Percentiles rank a stretch among this genome's conserved stretches.
Conservation (phyloP, 2,888 invertebrate species). For the Germaria angustata region DNA sequence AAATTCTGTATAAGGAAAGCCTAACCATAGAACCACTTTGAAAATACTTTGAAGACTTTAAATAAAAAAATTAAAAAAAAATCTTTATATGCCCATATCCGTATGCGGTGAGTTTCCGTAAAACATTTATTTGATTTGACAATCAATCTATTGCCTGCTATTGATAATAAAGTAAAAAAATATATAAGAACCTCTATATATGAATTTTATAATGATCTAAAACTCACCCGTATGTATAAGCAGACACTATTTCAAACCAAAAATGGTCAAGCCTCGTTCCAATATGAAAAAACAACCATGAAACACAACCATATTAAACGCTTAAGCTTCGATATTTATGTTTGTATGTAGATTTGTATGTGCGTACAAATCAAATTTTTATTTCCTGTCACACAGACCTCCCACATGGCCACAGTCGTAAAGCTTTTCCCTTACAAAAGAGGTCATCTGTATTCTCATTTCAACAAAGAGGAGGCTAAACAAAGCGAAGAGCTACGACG, state of each 20-base stretch:
- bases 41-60: too few species aligned
- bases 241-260: neutral
- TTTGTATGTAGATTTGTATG: too few species aligned
- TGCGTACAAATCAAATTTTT: conserved; percentile 7
- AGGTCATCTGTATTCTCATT: conserved; percentile 35
- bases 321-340: neutral
- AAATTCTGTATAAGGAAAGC: too few species aligned
- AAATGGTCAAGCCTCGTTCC: conserved; percentile 11
- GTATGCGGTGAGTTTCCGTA: too few species aligned
- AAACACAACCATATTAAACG: neutral
- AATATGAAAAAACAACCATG: neutral
- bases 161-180: neutral
- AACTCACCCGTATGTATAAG: neutral
- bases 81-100: too few species aligned
- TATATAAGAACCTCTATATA: neutral
- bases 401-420: conserved; percentile 31
- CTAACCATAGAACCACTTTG: too few species aligned
- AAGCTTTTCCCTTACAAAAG: conserved; percentile 42
- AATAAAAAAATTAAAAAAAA: too few species aligned
- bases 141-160: too few species aligned
- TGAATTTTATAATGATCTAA: neutral
- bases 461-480: neutral
- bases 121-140: too few species aligned
- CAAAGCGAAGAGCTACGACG: conserved; percentile 8
- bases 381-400: conserved; percentile 55